Conservation (phyloP, 2,113 vertebrate genomes). For the Gulo gulo region DNA sequence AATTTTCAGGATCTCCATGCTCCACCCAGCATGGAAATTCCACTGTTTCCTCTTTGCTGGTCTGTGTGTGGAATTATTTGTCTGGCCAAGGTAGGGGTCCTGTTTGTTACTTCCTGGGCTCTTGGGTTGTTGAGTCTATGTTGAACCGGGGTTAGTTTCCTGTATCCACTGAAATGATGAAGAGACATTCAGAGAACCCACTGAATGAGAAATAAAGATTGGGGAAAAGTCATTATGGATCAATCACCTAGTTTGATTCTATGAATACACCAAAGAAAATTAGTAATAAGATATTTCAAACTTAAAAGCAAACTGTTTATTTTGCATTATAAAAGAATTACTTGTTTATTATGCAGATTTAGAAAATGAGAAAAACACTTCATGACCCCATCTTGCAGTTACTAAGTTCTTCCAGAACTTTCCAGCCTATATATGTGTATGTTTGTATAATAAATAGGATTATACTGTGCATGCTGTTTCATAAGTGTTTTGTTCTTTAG, state of each 20-base stretch:
- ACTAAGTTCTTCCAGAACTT: not conserved
- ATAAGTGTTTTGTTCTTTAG: not conserved
- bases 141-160: not conserved
- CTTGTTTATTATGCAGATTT: not conserved
- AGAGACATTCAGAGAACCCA: not conserved
- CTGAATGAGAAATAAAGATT: not conserved
- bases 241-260: not conserved
- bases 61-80: not conserved
- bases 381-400: not conserved
- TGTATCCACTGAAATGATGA: not conserved
- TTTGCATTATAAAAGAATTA: not conserved
- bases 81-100: not conserved
- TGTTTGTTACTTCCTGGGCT: not conserved
- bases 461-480: not conserved
- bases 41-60: not conserved
- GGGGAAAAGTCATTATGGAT: not conserved
- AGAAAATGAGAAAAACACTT: not conserved
- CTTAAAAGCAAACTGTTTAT: not conserved
- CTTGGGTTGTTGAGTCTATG: not conserved
- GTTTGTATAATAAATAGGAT: not conserved
- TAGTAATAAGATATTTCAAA: not conserved
- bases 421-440: not conserved
- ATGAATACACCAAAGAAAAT: not conserved
- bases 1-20: not conserved
- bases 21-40: not conserved